Conservation (phyloP, 2,113 vertebrate genomes). For the Nothoprocta pentlandii region DNA sequence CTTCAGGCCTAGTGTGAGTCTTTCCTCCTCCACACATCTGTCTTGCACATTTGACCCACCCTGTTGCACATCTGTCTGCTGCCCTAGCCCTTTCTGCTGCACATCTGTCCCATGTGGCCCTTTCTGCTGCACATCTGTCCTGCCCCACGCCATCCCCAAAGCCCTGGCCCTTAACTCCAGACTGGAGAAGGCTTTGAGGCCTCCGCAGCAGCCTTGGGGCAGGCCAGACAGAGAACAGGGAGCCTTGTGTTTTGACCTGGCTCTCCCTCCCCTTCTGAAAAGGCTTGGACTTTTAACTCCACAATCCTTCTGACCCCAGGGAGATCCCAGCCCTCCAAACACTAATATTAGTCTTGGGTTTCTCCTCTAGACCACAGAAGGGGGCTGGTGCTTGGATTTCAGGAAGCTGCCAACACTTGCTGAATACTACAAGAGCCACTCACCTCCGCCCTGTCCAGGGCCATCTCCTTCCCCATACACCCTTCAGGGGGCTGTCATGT, state of each 20-base stretch:
- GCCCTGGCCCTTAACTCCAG: not conserved
- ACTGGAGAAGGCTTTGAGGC: not conserved
- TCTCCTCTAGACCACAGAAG: not conserved
- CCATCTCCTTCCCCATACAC: not conserved
- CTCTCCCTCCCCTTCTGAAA: not conserved
- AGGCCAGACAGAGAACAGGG: conserved; percentile 6
- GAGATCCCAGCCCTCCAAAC: conserved; percentile 18
- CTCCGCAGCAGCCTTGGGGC: not conserved
- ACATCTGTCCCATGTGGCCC: too few species aligned
- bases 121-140: not conserved
- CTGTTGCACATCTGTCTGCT: not conserved
- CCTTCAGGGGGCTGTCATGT: not conserved
- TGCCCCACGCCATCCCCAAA: not conserved
- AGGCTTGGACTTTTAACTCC: conserved; percentile 8
- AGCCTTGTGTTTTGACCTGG: not conserved
- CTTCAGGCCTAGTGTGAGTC: too few species aligned
- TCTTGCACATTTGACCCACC: not conserved
- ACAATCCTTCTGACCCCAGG: not conserved
- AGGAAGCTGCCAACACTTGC: not conserved
- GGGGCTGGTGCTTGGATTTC: not conserved
- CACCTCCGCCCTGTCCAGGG: not conserved
- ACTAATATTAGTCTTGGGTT: conserved; percentile 40
- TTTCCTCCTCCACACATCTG: not conserved
- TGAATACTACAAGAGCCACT: fast-evolving
- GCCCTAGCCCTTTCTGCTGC: not conserved